These are phyloP conservation scores for Anagrus nilaparvatae DNA, from an alignment of 1,140 invertebrate genomes.

Conservation along the genomic window DNA sequence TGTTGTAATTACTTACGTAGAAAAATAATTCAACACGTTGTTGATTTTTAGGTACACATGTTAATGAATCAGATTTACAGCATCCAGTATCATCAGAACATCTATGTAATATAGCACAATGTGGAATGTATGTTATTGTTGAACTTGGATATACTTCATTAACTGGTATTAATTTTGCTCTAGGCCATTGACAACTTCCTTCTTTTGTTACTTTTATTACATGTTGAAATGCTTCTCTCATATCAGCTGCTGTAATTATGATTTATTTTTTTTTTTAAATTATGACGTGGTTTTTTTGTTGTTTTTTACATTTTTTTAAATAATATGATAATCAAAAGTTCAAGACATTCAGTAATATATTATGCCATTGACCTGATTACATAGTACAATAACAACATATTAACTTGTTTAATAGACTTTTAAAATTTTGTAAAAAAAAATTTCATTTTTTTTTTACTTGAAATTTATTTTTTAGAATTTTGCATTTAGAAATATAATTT, in stretches of 20 bases:
- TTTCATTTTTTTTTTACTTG: no score
- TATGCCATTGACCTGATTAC: no score
- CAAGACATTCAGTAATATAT: no score
- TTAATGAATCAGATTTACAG: slow-evolving; percentile 49
- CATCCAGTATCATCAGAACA: slow-evolving; percentile 72
- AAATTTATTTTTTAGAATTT: no score
- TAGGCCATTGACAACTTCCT: slow-evolving; percentile 51
- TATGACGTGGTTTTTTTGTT: no score
- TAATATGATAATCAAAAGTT: no score
- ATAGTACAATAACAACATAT: no score
- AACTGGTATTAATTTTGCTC: slow-evolving; percentile 50
- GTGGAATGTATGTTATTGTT: slow-evolving; percentile 59
- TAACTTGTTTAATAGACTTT: no score
- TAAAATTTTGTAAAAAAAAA: no score
- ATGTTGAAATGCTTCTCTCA: slow-evolving; percentile 46
- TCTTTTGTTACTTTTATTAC: slow-evolving; percentile 46
- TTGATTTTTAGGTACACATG: slow-evolving; percentile 55
- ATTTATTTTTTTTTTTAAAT: no score
- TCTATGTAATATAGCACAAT: slow-evolving; percentile 61
- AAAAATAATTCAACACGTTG: slow-evolving; percentile 57
- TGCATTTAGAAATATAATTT: no score
- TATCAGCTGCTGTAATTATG: slow-evolving; percentile 31
- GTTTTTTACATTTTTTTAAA: no score
- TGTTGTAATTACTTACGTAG: slow-evolving; percentile 50
- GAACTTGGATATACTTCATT: slow-evolving; percentile 53